phyloP scores from a whole-genome alignment of 2,113 vertebrate species.

The Lepisosteus oculatus region DNA sequence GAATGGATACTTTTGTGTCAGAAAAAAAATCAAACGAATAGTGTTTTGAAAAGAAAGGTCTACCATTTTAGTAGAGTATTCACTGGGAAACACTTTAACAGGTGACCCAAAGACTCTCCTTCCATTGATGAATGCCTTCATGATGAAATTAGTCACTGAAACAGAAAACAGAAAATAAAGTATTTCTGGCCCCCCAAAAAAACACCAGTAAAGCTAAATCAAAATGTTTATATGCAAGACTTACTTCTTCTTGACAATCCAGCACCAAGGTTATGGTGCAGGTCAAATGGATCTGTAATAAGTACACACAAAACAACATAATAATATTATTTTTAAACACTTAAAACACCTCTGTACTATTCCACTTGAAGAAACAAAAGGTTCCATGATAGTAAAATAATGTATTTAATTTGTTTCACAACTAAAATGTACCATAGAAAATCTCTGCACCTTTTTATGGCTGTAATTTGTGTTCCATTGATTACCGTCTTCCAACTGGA shows the following conservation, averaged over 20 bases:
- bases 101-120: constrained; percentile 85
- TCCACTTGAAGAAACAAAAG: too few species aligned
- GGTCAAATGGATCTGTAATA: constrained; percentile 85
- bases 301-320: neutral
- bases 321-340: too few species aligned
- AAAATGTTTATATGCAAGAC: constrained; percentile 33
- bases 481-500: too few species aligned
- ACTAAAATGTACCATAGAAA: too few species aligned
- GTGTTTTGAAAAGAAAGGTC: constrained; percentile 15
- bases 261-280: constrained; percentile 93
- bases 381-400: too few species aligned
- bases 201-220: too few species aligned
- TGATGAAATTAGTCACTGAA: constrained; percentile 95
- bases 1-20: too few species aligned
- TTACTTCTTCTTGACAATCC: constrained; percentile 93
- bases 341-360: too few species aligned
- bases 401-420: too few species aligned
- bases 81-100: constrained; percentile 70
- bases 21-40: neutral
- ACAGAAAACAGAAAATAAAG: neutral
- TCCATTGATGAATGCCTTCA: constrained; percentile 95
- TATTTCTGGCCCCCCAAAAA: neutral
- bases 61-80: constrained; percentile 82
- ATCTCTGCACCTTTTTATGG: too few species aligned
- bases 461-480: too few species aligned